These are phyloP conservation scores for Brachionus angularis DNA, from an alignment of 1,140 invertebrate species.

Conservation along the genomic window DNA sequence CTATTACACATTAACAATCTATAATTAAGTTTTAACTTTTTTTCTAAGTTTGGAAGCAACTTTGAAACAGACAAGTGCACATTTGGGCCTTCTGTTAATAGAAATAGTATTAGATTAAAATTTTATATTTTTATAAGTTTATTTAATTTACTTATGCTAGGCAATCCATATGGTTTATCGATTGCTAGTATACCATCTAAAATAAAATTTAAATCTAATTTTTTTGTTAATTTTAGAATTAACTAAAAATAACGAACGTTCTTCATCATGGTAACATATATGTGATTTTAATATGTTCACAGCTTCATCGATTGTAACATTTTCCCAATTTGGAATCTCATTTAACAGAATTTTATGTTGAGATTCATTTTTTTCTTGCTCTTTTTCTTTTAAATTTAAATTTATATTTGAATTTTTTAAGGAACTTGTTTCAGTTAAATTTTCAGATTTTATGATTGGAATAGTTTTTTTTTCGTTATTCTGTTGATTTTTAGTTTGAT, in stretches of 20 bases:
- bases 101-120: background rate
- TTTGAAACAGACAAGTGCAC: conserved; percentile 52
- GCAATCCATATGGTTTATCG: conserved; percentile 40
- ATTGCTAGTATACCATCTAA: conserved; percentile 40
- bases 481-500: too few relatives aligned
- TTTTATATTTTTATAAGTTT: background rate
- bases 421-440: background rate
- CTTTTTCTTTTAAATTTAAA: background rate
- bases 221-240: background rate
- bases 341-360: conserved; percentile 9
- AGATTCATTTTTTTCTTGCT: background rate
- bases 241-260: background rate
- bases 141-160: conserved; percentile 15
- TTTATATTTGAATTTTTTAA: background rate
- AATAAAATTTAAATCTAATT: background rate
- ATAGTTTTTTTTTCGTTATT: too few relatives aligned
- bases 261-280: conserved; percentile 34
- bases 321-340: conserved; percentile 4
- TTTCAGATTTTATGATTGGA: conserved; percentile 25
- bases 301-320: conserved; percentile 30
- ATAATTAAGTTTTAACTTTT: conserved; percentile 46
- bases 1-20: conserved; percentile 60
- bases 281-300: conserved; percentile 24
- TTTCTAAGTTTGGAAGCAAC: conserved; percentile 48
- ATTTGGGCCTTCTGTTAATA: conserved; percentile 50